Conservation (phyloP, 1,140 invertebrate species). For the Gerris buenoi region DNA sequence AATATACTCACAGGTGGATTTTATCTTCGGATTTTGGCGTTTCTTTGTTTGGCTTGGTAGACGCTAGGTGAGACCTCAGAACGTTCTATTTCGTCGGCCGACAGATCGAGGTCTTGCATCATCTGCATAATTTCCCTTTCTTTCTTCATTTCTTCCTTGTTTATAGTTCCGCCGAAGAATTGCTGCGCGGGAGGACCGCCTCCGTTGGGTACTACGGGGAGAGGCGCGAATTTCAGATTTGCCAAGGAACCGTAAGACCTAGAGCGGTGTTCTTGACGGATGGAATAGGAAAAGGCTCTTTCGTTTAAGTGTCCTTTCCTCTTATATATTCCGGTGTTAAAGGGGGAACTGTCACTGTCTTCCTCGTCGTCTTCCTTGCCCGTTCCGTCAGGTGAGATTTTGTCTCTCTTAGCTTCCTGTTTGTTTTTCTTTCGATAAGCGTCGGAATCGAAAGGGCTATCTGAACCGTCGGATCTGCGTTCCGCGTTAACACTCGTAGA, state of each 20-base stretch:
- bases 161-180: conserved; percentile 17
- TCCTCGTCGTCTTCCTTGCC: conserved; percentile 18
- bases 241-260: conserved; percentile 77
- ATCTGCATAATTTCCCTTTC: conserved; percentile 81
- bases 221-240: conserved; percentile 62
- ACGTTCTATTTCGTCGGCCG: conserved; percentile 55
- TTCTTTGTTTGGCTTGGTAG: conserved; percentile 26
- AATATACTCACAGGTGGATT: neutral
- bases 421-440: conserved; percentile 59
- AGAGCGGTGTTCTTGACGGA: conserved; percentile 78
- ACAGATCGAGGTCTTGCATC: conserved; percentile 70
- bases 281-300: conserved; percentile 83
- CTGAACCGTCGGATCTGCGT: conserved; percentile 33
- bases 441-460: conserved; percentile 59
- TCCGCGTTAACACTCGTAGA: neutral
- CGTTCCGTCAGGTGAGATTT: conserved; percentile 4
- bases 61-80: conserved; percentile 40
- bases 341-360: conserved; percentile 45
- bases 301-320: conserved; percentile 86
- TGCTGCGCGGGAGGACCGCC: conserved; percentile 13
- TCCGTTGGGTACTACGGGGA: conserved; percentile 29
- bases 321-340: conserved; percentile 72
- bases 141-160: conserved; percentile 57
- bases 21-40: conserved; percentile 17
- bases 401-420: conserved; percentile 10